Evolutionary conservation across 2,888 invertebrate genomes (phyloP).

Genomic region (Halictus quadricinctus): DNA sequence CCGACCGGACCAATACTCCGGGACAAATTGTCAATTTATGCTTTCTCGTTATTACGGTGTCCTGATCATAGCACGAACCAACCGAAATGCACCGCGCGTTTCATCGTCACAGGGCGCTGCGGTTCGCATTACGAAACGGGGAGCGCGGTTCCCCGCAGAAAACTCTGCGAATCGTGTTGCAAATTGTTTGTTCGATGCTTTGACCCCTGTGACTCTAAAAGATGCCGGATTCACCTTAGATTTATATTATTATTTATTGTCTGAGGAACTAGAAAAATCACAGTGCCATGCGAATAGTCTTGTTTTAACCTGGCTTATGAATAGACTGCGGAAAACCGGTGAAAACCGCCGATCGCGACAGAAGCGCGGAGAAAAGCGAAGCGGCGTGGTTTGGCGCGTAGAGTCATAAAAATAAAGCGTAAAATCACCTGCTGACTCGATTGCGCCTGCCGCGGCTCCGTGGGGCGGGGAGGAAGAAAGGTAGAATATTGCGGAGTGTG

Average conservation of each 20-base stretch:
- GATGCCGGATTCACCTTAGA: too few species aligned
- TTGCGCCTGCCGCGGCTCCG: conserved; percentile 56
- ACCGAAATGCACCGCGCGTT: conserved; percentile 55
- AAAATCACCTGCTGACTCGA: conserved; percentile 81
- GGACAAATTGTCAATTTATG: conserved; percentile 80
- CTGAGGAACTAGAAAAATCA: too few species aligned
- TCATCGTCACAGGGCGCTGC: conserved; percentile 43
- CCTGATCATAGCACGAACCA: conserved; percentile 71
- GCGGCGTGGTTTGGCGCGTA: conserved; percentile 58
- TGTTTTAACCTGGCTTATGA: too few species aligned
- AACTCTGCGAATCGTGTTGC: not conserved
- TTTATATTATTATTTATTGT: too few species aligned
- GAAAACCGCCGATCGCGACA: not conserved
- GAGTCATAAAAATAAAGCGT: conserved; percentile 79
- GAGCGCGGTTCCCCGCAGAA: not conserved
- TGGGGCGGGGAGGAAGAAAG: not conserved
- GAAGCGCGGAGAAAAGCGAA: not conserved
- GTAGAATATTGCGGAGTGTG: conserved; percentile 77
- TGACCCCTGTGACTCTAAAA: too few species aligned
- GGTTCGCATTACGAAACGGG: not conserved
- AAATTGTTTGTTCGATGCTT: not conserved
- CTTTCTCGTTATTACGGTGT: conserved; percentile 77
- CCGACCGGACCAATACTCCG: conserved; percentile 72
- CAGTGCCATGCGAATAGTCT: too few species aligned
- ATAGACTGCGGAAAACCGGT: not conserved